These are phyloP conservation scores for Mellivora capensis DNA, from an alignment of 2,113 vertebrate species.

Conservation along the genomic window DNA sequence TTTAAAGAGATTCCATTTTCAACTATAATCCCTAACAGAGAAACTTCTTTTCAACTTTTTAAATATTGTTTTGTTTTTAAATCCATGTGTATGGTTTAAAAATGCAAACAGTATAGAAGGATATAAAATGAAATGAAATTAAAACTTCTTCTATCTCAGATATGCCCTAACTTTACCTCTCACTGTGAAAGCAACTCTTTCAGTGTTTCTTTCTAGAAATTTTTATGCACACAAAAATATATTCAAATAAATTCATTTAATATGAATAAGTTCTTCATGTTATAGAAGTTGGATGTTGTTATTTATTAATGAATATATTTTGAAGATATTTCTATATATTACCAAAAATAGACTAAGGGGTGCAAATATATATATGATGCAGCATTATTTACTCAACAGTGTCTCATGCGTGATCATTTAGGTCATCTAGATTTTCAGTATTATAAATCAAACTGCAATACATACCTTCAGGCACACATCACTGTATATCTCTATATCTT, in stretches of 20 bases:
- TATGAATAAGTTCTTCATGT: background rate
- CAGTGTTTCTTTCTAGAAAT: background rate
- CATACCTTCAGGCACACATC: background rate
- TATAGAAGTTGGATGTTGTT: background rate
- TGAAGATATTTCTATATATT: background rate
- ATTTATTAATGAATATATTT: background rate
- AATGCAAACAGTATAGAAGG: background rate
- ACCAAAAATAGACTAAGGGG: background rate
- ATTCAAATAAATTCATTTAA: background rate
- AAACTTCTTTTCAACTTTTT: constrained; percentile 12
- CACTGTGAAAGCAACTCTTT: background rate
- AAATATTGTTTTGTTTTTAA: background rate
- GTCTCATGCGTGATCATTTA: background rate
- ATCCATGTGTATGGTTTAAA: background rate
- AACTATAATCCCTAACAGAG: background rate
- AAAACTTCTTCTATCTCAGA: background rate
- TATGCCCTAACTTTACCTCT: background rate
- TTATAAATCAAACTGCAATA: background rate
- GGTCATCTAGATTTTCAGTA: background rate
- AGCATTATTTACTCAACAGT: background rate
- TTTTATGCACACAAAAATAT: background rate
- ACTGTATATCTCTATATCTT: background rate
- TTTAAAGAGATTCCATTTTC: constrained; percentile 20
- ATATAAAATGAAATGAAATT: constrained; percentile 2
- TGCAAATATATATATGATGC: background rate